Evolutionary conservation across 2,113 vertebrate genomes (phyloP), one percentile per base, ranked within the genome.

Genomic region (Corythornis vintsioides): DNA sequence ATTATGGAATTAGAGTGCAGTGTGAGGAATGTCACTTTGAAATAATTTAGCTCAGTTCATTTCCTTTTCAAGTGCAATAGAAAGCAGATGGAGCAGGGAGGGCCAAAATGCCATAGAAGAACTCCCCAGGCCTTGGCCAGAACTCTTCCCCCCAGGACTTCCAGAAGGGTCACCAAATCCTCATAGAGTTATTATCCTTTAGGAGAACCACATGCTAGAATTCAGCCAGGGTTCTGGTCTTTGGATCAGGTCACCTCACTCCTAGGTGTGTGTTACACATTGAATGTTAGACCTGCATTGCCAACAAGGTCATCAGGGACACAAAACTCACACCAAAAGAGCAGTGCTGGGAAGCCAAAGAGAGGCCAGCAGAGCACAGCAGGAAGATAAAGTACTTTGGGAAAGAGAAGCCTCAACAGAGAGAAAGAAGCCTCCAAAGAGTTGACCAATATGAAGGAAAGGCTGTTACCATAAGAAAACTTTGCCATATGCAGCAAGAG

Each of bases 61-160:
- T 96, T 95, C 72, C 89, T 94, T 93, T 96, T 92, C 78, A 91
- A 94, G 79, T 0, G 1, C 94, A 94, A 95, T 96, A 93, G 81
- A 96, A 96, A 96, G 95, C 96, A 96, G 95, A 96, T 96, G 94
- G 89, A 94, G 89, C 55, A 91, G 84, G 69, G 85, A 95, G 59
- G 91, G 71, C 91, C 67, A 87, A 80, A 84, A 77, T 85, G 95
- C 89, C 87, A 91, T 56, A 95, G 84, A 75, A 93, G 72, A 94
- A 56, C 64, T 83, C 87, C 86, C 52, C 82, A 88, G 89, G 89
- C 84, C 67, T 91, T 89, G 72, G 82, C 89, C 89, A 86, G 61
- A 40, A 38, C 29, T 83, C 48, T 63, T 20, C 64, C 89, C 84
- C 61, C 56, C 48, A 74, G 43, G 72, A 89, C 85, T 80, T 77